Evolutionary conservation across 2,888 invertebrate genomes (phyloP), one percentile per base, ranked within the genome.

Genomic region (Scaptomyza parva): DNA sequence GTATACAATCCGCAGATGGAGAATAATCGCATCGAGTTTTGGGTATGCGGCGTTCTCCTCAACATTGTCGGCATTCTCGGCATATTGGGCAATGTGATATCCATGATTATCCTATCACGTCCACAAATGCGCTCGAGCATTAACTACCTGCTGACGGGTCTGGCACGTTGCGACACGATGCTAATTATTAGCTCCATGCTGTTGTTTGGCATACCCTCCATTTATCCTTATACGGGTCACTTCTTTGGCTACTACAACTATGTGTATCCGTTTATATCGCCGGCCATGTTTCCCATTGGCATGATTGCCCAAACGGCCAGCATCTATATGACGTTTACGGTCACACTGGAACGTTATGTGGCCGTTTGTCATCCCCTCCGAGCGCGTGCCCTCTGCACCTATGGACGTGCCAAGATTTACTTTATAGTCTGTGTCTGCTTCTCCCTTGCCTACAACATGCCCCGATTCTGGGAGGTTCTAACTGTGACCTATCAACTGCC

Each of bases 61-160:
- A 97, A 97, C 91, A 91, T 94, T 45, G 94, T 98, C 83, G 96
- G 96, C 62, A 92, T 96, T 22, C 95, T 96, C 85, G 98, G 98
- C 6, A 94, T 98, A 69, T 93, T 97, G 43, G 98, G 98, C 73
- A 98, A 98, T 92, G 94, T 96, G 61, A 95, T 98, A 59, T 95
- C 98, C 39, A 96, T 97, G 93, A 95, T 98, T 67, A 97, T 98
- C 80, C 93, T 98, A 52, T 96, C 97, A 61, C 94, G 97, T 57
- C 97, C 98, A 22, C 96, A 98, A 92, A 98, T 99, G 98, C 95
- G 97, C 88, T 97, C 97, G 63, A 98, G 98, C 89, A 97, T 98
- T 89, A 98, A 98, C 92, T 97, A 97, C 91, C 94, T 98, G 89
- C 94, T 99, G 65, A 96, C 98, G 74, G 98, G 98, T 5, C 93